Evolutionary conservation across 2,113 vertebrate genomes (phyloP).

Genomic region (Penelope pileata): DNA sequence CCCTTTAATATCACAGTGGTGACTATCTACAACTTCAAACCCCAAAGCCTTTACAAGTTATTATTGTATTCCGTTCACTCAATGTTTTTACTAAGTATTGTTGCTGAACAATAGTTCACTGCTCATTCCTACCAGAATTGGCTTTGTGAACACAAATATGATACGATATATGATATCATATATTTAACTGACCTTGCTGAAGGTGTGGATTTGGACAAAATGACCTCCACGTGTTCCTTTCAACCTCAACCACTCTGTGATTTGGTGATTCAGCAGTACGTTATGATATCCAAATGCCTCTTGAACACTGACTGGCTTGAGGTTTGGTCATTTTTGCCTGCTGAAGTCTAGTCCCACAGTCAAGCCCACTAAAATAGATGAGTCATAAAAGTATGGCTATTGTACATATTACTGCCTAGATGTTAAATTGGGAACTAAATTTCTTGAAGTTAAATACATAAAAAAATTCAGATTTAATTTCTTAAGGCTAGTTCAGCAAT

Average conservation of each 20-base stretch:
- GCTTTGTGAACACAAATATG: not conserved
- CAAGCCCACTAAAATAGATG: accelerated
- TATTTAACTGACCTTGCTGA: not conserved
- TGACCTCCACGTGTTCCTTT: not conserved
- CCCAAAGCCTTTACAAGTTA: not conserved
- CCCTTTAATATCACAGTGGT: not conserved
- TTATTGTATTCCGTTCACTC: not conserved
- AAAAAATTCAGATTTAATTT: not conserved
- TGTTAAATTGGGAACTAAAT: not conserved
- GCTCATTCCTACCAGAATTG: not conserved
- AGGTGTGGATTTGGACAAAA: not conserved
- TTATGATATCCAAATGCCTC: not conserved
- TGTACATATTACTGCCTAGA: not conserved
- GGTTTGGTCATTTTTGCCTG: not conserved
- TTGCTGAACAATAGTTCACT: not conserved
- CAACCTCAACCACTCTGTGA: not conserved
- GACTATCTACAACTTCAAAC: not conserved
- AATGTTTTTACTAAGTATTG: not conserved
- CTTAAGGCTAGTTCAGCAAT: not conserved
- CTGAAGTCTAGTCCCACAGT: not conserved
- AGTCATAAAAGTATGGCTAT: not conserved
- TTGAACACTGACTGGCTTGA: no score
- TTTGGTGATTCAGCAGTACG: not conserved
- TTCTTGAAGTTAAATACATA: not conserved
- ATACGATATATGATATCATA: not conserved